A percentile compares a stretch with the other conserved stretches of the same genome.
These are phyloP conservation scores for Pipistrellus pygmaeus DNA, from an alignment of 2,797 vertebrate genomes.

Conservation along the genomic window DNA sequence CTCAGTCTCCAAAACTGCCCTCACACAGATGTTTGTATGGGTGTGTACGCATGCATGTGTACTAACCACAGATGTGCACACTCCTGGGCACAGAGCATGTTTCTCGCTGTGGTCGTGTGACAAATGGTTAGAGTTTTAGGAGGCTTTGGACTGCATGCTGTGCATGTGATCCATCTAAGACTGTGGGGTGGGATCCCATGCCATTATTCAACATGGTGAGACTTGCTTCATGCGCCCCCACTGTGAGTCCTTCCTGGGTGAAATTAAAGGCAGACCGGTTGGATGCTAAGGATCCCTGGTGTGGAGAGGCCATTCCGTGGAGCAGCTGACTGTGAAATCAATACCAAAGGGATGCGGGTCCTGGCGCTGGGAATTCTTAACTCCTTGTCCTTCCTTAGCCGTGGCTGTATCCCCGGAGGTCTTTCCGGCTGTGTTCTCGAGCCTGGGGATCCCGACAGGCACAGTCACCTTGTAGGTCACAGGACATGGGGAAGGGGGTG, in stretches of 20 bases:
- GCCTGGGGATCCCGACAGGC: constrained; percentile 96
- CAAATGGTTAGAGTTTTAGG: constrained; percentile 86
- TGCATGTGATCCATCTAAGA: constrained; percentile 87
- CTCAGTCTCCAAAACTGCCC: constrained; percentile 77
- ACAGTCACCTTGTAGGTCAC: constrained; percentile 95
- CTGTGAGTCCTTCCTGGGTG: constrained; percentile 87
- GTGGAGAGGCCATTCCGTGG: constrained; percentile 90
- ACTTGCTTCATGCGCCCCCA: constrained; percentile 85
- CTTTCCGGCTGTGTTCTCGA: constrained; percentile 92
- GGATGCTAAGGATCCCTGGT: constrained; percentile 91
- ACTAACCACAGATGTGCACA: constrained; percentile 66
- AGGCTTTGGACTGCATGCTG: constrained; percentile 88
- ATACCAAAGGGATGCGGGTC: constrained; percentile 91
- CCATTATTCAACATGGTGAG: constrained; percentile 82
- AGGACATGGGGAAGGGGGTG: constrained; percentile 97
- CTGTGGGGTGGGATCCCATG: constrained; percentile 87
- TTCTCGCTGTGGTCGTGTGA: constrained; percentile 85
- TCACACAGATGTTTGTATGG: constrained; percentile 60
- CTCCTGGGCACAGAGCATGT: constrained; percentile 86
- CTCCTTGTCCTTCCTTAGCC: constrained; percentile 82
- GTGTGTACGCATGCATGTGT: constrained; percentile 81
- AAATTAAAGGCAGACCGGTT: constrained; percentile 92
- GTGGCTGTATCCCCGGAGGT: constrained; percentile 89
- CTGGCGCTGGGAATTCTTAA: constrained; percentile 84
- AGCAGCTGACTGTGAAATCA: constrained; percentile 91